Evolutionary conservation across 64 coral and sea anemone genomes (phyloP).

Genomic region (Pocillopora verrucosa): DNA sequence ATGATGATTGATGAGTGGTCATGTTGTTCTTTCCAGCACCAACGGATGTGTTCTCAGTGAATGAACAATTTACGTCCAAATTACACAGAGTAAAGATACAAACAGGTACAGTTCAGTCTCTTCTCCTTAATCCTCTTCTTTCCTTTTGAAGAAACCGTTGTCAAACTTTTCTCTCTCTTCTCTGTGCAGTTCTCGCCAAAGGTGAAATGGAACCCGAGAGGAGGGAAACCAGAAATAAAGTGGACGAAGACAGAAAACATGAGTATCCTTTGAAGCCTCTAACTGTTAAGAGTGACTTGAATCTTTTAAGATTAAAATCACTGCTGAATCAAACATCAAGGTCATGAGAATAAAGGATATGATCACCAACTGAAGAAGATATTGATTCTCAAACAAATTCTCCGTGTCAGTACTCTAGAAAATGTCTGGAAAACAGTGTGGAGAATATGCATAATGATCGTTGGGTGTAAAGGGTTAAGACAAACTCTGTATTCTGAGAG

Average conservation of each 20-base stretch:
- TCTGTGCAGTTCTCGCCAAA: slow-evolving; percentile 83
- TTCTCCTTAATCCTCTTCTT: background rate
- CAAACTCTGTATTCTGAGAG: no score
- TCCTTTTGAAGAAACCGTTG: background rate
- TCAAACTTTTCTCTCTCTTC: slow-evolving; percentile 12
- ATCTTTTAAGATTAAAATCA: no score
- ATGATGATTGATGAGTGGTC: background rate
- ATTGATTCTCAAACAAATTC: no score
- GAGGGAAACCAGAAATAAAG: slow-evolving; percentile 95
- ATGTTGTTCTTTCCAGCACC: slow-evolving; percentile 47
- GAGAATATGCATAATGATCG: no score
- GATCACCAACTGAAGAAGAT: no score
- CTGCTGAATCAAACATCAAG: no score
- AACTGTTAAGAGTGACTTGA: no score
- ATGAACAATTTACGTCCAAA: slow-evolving; percentile 96
- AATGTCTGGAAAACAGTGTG: no score
- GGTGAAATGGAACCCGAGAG: slow-evolving; percentile 97
- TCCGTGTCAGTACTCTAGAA: no score
- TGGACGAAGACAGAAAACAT: slow-evolving; percentile 99
- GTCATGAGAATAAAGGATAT: no score
- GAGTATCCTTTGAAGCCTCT: slow-evolving; percentile 88
- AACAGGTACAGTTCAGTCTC: slow-evolving; percentile 74
- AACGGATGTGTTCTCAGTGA: slow-evolving; percentile 89
- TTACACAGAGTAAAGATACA: slow-evolving; percentile 99
- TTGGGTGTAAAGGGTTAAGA: no score